Evolutionary conservation across 1,140 invertebrate species (phyloP).

Genomic region (Hetaerina americana): DNA sequence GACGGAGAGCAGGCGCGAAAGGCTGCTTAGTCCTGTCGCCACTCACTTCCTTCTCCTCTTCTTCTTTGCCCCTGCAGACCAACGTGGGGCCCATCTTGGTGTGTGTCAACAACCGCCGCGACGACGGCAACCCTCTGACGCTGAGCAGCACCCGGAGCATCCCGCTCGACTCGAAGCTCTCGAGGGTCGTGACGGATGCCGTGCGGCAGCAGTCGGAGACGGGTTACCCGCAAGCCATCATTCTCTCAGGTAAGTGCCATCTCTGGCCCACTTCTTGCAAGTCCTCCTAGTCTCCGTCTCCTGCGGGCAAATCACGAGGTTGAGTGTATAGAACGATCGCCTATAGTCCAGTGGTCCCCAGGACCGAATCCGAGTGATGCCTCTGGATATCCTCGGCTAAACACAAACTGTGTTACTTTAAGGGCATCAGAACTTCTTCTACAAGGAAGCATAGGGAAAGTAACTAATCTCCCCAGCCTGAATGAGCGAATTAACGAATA

Average conservation of each 20-base stretch:
- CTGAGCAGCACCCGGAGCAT: constrained; percentile 67
- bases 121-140: constrained; percentile 74
- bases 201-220: constrained; percentile 86
- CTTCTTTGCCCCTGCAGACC: constrained; percentile 74
- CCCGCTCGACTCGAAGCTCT: constrained; percentile 55
- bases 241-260: constrained; percentile 79
- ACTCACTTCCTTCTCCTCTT: constrained; percentile 72
- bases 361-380: no score
- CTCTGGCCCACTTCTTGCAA: no score
- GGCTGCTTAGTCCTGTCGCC: constrained; percentile 78
- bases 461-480: no score
- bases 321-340: no score
- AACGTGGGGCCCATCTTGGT: constrained; percentile 84
- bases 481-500: no score
- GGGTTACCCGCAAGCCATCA: constrained; percentile 88
- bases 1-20: constrained; percentile 84
- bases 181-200: constrained; percentile 79
- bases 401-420: no score
- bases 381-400: no score
- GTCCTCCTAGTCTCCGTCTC: no score
- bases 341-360: no score
- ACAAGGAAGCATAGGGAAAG: no score
- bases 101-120: constrained; percentile 76
- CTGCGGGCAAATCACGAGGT: no score
- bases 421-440: no score